Evolutionary conservation across 2,888 invertebrate genomes (phyloP), one percentile per base, ranked within the genome.

Genomic region (Allophyes oxyacanthae): DNA sequence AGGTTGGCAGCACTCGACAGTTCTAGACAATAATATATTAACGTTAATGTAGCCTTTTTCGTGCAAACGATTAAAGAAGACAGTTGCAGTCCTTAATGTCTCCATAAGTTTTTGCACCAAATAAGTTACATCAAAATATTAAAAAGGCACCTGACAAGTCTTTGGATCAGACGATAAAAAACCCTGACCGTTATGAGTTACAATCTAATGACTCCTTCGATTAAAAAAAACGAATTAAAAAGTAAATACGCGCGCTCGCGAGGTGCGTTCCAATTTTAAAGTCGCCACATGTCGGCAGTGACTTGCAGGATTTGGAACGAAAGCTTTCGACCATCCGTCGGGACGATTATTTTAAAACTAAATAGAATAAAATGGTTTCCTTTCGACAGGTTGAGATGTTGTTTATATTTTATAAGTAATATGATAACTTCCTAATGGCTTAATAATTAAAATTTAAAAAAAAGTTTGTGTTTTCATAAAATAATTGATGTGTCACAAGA

Each of bases 211-310:
- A 90, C 86, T 85, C 81, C 80, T 83, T 85, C 85, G 87, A 88
- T 87, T 81, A 75, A 79, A 76, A 83, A 86, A 85, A 83, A 79
- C 74, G 78, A 79, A 78, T 78, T 81, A 77, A 85, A 87, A 88
- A 87, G 85, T 83, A 88, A 86, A 89, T 79, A 87, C 79, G 82
- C 82, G 82, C 82, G 83, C 83, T 81, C 77, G 79, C 76, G 78
- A 79, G 74, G 75, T 80, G 82, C 81, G 83, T 87, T 88, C 87
- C 87, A 87, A 88, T 87, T 89, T 87, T 80, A 82, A 78, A 81
- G 88, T 85, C 84, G 86, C 87, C 93, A 91, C 89, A 92, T 93
- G 93, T 89, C 88, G 87, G 74, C 83, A 63, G 83, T 93, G 93
- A 93, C 93, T 93, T 88, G 93, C 92, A 81, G 75, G 64, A 60